phyloP scores from a whole-genome alignment of 2,888 invertebrate genomes.

The Nemotelus nigrinus region DNA sequence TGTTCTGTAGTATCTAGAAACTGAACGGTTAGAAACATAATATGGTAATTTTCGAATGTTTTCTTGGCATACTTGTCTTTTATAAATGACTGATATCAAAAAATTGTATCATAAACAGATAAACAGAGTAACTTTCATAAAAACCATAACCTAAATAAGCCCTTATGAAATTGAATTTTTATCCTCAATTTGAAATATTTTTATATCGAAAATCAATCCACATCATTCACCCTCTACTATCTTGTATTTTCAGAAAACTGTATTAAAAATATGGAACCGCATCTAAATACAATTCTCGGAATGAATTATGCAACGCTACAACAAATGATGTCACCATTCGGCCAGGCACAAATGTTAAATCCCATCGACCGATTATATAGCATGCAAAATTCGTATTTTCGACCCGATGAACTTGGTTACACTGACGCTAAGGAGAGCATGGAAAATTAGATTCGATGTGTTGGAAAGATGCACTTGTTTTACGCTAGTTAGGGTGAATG shows the following conservation, averaged over 20 bases:
- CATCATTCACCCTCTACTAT: not conserved
- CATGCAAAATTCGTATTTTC: conserved; percentile 74
- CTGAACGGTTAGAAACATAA: too few relatives aligned
- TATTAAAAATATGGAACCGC: conserved; percentile 62
- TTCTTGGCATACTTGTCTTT: too few relatives aligned
- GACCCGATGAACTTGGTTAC: conserved; percentile 67
- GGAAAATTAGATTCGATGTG: conserved; percentile 54
- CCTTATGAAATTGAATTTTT: too few relatives aligned
- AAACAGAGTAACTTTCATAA: too few relatives aligned
- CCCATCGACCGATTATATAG: conserved; percentile 73
- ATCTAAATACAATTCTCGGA: conserved; percentile 63
- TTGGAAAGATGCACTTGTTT: conserved; percentile 23
- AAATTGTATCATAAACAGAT: too few relatives aligned
- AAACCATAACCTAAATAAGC: too few relatives aligned
- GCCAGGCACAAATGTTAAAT: conserved; percentile 66
- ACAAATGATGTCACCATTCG: conserved; percentile 65
- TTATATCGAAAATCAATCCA: too few relatives aligned
- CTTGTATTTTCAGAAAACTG: conserved; percentile 59
- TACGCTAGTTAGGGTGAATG: too few relatives aligned
- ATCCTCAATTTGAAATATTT: too few relatives aligned
- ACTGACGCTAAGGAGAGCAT: conserved; percentile 58
- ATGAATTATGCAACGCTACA: conserved; percentile 65
- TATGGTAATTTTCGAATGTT: too few relatives aligned
- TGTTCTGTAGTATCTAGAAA: too few relatives aligned
- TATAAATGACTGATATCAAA: too few relatives aligned